Conservation (phyloP, 92 coral and sea anemone genomes). For the Epizoanthus scotinus region DNA sequence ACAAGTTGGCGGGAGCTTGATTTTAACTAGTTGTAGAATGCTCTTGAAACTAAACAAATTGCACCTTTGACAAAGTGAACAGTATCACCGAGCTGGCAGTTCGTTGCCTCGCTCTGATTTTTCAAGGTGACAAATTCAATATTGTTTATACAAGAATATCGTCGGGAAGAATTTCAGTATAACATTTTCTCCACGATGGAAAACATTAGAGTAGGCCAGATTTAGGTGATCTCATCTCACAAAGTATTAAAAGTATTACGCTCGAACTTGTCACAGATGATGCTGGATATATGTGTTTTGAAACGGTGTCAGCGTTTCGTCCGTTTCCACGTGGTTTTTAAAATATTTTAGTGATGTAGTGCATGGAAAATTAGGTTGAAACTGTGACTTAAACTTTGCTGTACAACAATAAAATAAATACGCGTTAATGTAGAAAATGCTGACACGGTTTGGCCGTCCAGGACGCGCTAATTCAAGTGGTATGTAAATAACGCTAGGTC, state of each 20-base stretch:
- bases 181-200: conserved; percentile 8
- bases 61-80: conserved; percentile 27
- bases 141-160: conserved; percentile 21
- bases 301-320: conserved; percentile 26
- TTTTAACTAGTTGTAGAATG: background rate
- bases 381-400: conserved; percentile 13
- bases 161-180: conserved; percentile 19
- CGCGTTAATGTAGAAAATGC: conserved; percentile 22
- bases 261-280: conserved; percentile 21
- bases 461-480: conserved; percentile 16
- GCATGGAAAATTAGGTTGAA: conserved; percentile 20
- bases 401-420: conserved; percentile 17
- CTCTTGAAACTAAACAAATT: conserved; percentile 19
- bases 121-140: conserved; percentile 30
- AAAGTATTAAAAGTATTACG: conserved; percentile 21
- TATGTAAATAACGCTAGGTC: conserved; percentile 30
- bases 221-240: conserved; percentile 30
- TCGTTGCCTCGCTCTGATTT: conserved; percentile 30
- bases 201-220: conserved; percentile 21
- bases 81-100: conserved; percentile 15
- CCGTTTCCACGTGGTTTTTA: conserved; percentile 7
- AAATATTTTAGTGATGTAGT: conserved; percentile 5
- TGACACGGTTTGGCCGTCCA: conserved; percentile 30
- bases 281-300: conserved; percentile 8
- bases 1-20: conserved; percentile 5